Conservation (phyloP, 1,140 invertebrate genomes). For the Anastatus disparis region DNA sequence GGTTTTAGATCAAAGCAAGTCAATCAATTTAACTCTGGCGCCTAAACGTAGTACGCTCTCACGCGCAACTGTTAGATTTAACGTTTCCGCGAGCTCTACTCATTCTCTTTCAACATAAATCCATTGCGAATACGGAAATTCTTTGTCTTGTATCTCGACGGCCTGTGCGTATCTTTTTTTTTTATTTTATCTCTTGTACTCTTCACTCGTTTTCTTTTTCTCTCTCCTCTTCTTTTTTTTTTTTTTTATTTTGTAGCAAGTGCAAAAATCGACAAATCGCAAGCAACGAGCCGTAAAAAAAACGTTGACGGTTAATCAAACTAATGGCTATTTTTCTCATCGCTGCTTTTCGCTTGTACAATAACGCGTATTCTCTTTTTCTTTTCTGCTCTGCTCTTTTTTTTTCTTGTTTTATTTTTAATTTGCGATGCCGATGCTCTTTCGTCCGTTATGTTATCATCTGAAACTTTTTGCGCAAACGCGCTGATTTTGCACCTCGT, state of each 20-base stretch:
- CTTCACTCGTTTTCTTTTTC: too few relatives aligned
- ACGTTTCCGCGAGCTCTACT: constrained; percentile 14
- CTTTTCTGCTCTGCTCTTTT: not conserved
- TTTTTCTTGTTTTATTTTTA: not conserved
- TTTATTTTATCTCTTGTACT: constrained; percentile 17
- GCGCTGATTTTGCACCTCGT: too few relatives aligned
- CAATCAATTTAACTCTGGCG: constrained; percentile 23
- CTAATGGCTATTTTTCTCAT: constrained; percentile 47
- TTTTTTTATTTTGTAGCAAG: too few relatives aligned
- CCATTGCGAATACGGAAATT: constrained; percentile 18
- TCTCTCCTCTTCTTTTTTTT: too few relatives aligned
- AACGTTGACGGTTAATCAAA: constrained; percentile 51
- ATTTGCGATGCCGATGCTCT: too few relatives aligned
- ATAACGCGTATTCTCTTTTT: not conserved
- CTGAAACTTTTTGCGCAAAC: too few relatives aligned
- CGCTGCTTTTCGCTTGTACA: not conserved
- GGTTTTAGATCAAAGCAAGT: constrained; percentile 28
- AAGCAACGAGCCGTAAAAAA: constrained; percentile 9
- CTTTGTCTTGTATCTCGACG: constrained; percentile 36
- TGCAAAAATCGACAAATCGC: constrained; percentile 42
- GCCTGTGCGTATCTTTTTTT: not conserved
- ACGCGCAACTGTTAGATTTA: constrained; percentile 18
- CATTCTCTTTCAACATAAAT: constrained; percentile 14
- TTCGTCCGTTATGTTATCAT: too few relatives aligned
- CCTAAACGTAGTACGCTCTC: too few relatives aligned